Percentiles rank a stretch among this genome's conserved stretches.
Conservation (phyloP, 2,113 vertebrate genomes). For the Gallinago paraguaiae region DNA sequence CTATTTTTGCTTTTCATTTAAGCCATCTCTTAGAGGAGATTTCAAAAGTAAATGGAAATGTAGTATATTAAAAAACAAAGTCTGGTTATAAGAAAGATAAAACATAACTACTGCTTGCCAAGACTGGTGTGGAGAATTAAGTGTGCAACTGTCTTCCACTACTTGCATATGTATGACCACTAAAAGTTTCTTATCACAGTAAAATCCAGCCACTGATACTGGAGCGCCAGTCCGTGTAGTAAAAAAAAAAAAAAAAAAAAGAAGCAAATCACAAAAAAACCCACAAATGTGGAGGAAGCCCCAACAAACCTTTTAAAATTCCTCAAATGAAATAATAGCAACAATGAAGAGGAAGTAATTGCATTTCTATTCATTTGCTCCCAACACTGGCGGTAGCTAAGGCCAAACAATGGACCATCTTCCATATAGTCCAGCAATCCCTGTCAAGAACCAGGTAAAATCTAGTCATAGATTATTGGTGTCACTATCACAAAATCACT, state of each 20-base stretch:
- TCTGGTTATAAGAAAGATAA: not conserved
- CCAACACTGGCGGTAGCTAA: not conserved
- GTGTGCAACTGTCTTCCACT: not conserved
- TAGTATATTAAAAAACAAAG: not conserved
- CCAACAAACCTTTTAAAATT: not conserved
- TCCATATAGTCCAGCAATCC: not conserved
- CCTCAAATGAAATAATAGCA: not conserved
- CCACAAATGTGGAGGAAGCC: fast-evolving
- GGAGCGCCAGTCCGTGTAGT: not conserved
- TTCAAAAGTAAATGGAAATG: not conserved
- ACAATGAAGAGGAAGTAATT: not conserved
- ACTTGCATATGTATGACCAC: not conserved
- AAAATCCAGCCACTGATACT: not conserved
- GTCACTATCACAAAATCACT: not conserved
- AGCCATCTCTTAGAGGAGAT: not conserved
- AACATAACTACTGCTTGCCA: not conserved
- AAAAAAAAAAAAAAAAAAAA: not conserved
- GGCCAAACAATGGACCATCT: not conserved
- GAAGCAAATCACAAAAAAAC: too few species aligned
- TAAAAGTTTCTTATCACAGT: not conserved
- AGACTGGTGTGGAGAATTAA: not conserved
- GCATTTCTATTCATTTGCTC: not conserved
- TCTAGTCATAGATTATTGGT: not conserved
- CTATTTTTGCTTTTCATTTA: not conserved
- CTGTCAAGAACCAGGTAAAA: not conserved